These are phyloP conservation scores for Ceratitis capitata DNA, from an alignment of 1,140 invertebrate genomes.

Conservation along the genomic window DNA sequence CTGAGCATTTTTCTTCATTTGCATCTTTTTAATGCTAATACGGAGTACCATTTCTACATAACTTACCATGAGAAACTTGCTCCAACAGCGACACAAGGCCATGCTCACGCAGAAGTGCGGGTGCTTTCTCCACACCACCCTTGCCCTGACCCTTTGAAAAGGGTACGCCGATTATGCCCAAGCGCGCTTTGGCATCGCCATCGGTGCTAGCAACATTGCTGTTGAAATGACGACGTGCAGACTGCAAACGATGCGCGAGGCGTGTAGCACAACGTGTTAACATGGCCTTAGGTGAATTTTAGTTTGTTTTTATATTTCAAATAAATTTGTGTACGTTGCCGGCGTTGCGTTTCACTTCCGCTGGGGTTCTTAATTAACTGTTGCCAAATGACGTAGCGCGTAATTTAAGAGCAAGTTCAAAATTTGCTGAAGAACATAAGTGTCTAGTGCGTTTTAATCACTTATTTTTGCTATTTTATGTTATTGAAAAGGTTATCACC, in stretches of 20 bases:
- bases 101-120: slow-evolving; percentile 68
- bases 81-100: slow-evolving; percentile 59
- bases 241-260: background rate
- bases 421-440: too few species aligned
- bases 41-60: background rate
- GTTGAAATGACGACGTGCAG: background rate
- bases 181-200: background rate
- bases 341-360: background rate
- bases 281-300: background rate
- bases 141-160: slow-evolving; percentile 78
- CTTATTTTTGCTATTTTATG: background rate
- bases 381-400: background rate
- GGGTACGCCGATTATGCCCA: slow-evolving; percentile 78
- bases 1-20: too few species aligned
- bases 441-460: too few species aligned
- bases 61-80: slow-evolving; percentile 35
- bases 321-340: too few species aligned
- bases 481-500: background rate
- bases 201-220: background rate
- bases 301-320: too few species aligned
- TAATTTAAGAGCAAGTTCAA: background rate
- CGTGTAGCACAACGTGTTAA: background rate
- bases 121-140: slow-evolving; percentile 71
- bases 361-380: background rate
- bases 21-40: too few species aligned